Conservation (phyloP, 1,140 invertebrate species). For the Dreissena polymorpha region DNA sequence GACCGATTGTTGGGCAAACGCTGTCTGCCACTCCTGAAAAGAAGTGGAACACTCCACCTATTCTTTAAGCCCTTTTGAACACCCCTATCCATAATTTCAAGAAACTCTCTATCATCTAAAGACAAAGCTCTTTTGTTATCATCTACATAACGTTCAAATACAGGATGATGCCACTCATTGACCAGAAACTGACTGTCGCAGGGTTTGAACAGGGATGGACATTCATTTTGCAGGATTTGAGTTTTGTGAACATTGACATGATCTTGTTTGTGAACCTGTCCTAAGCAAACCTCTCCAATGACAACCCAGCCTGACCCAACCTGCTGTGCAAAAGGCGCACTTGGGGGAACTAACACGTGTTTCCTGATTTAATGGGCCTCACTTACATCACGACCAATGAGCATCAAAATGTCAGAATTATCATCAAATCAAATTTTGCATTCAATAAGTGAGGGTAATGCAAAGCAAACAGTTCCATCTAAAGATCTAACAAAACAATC, state of each 20-base stretch:
- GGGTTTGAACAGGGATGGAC: conserved; percentile 10
- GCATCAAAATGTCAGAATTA: background rate
- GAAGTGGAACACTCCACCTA: conserved; percentile 53
- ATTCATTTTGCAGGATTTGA: conserved; percentile 15
- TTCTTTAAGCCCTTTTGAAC: conserved; percentile 19
- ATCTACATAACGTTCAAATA: background rate
- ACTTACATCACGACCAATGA: too few species aligned
- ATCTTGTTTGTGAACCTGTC: conserved; percentile 12
- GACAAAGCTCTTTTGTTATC: background rate
- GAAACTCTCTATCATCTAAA: background rate
- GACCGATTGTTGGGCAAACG: conserved; percentile 45
- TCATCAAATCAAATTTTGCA: conserved; percentile 30
- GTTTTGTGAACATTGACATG: too few species aligned
- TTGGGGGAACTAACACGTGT: conserved; percentile 18
- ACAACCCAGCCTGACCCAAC: conserved; percentile 56
- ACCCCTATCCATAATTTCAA: conserved; percentile 25
- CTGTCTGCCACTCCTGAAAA: conserved; percentile 18
- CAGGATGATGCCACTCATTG: too few species aligned
- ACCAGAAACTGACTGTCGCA: background rate
- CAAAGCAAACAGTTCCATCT: too few species aligned
- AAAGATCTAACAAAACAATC: too few species aligned
- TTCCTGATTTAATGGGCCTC: conserved; percentile 12
- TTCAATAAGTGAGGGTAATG: conserved; percentile 31
- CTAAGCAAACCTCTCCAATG: conserved; percentile 37
- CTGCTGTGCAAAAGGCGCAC: too few species aligned